These are phyloP conservation scores for Synaphobranchus kaupii DNA, from an alignment of 2,797 vertebrate genomes.

Conservation along the genomic window DNA sequence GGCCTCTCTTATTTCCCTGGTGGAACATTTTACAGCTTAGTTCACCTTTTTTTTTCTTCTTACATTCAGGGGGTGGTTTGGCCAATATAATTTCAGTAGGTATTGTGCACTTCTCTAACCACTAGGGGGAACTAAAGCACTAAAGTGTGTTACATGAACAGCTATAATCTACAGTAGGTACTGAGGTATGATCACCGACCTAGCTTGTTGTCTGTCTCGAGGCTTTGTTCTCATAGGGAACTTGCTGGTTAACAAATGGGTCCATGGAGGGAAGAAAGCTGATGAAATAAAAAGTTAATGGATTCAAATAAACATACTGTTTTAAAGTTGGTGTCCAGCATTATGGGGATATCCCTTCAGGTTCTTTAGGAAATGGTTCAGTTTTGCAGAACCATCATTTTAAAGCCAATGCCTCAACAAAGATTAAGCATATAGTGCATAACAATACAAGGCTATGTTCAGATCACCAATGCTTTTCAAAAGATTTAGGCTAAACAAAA, in stretches of 20 bases:
- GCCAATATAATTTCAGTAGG: not conserved
- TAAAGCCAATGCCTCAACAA: not conserved
- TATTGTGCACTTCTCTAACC: not conserved
- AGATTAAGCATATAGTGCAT: not conserved
- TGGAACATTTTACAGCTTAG: not conserved
- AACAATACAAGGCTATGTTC: not conserved
- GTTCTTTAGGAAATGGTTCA: not conserved
- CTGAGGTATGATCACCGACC: slow-evolving; percentile 45
- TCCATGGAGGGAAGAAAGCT: slow-evolving; percentile 46
- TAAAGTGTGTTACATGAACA: not conserved
- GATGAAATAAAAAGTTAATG: not conserved
- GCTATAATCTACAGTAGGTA: too few species aligned
- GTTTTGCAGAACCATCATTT: not conserved
- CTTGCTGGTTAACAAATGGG: slow-evolving; percentile 33
- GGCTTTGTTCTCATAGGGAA: slow-evolving; percentile 40
- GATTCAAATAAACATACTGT: not conserved
- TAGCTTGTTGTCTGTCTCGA: slow-evolving; percentile 42
- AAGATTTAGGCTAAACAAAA: not conserved
- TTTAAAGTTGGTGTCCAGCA: not conserved
- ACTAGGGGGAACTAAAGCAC: not conserved
- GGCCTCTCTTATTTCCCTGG: slow-evolving; percentile 7
- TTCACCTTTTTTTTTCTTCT: not conserved
- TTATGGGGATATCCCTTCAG: not conserved
- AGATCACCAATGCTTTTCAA: not conserved
- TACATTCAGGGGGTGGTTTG: not conserved